Percentiles rank a stretch among this genome's conserved stretches.
These are phyloP conservation scores for Thaumetopoea pityocampa DNA, from an alignment of 1,140 invertebrate genomes.

Conservation along the genomic window DNA sequence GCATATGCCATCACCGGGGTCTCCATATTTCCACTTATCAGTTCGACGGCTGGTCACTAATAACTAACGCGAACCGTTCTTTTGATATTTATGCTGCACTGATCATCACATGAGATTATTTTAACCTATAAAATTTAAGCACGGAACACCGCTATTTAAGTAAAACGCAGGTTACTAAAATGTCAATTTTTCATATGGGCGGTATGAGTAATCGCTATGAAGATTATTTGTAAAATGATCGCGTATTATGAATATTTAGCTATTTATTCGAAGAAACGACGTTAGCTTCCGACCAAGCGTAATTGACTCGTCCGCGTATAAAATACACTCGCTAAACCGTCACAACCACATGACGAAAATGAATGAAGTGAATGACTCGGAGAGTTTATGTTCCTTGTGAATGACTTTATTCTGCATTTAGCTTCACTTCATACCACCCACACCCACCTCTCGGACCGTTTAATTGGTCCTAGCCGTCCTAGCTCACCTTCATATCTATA, in stretches of 20 bases:
- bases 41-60: slow-evolving; percentile 23
- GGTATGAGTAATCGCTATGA: slow-evolving; percentile 37
- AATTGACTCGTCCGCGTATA: slow-evolving; percentile 40
- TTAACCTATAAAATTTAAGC: slow-evolving; percentile 62
- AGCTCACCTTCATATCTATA: no score
- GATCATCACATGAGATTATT: slow-evolving; percentile 54
- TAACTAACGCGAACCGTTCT: slow-evolving; percentile 30
- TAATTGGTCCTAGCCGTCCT: no score
- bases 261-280: slow-evolving; percentile 59
- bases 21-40: slow-evolving; percentile 43
- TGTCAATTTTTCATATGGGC: slow-evolving; percentile 49
- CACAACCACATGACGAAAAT: slow-evolving; percentile 44
- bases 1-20: slow-evolving; percentile 52
- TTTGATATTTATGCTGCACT: slow-evolving; percentile 39
- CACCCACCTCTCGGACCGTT: no score
- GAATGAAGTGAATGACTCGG: no score
- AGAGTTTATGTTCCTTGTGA: no score
- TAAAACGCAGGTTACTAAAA: slow-evolving; percentile 67
- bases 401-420: no score
- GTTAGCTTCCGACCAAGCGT: slow-evolving; percentile 35
- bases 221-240: slow-evolving; percentile 50
- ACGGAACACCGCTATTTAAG: slow-evolving; percentile 46
- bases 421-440: no score
- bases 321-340: no score
- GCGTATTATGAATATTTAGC: slow-evolving; percentile 42